Conservation (phyloP, 2,113 vertebrate genomes). For the Tragelaphus imberbis region DNA sequence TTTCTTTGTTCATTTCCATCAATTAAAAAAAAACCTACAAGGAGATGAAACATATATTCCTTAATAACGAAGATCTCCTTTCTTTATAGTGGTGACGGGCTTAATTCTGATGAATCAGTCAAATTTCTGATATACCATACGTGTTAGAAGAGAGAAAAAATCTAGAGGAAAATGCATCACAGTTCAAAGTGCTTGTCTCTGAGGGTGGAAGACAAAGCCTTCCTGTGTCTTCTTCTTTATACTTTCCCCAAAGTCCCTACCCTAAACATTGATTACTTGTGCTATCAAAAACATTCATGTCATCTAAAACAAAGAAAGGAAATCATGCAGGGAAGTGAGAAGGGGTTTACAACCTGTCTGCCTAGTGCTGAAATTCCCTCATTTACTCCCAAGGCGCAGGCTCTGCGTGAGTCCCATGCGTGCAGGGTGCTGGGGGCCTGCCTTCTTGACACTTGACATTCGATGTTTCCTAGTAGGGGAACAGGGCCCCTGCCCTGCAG, state of each 20-base stretch:
- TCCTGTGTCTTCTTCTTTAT: not conserved
- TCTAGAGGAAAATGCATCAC: not conserved
- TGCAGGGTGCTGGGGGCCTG: not conserved
- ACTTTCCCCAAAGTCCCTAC: not conserved
- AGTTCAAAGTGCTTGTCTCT: not conserved
- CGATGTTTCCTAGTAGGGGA: not conserved
- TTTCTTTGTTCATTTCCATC: not conserved
- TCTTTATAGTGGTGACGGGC: not conserved
- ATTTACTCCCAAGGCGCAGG: rapidly evolving
- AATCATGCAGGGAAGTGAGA: not conserved
- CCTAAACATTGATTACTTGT: not conserved
- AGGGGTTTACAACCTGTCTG: not conserved
- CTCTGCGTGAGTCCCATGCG: rapidly evolving
- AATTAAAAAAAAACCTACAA: not conserved
- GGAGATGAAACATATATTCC: not conserved
- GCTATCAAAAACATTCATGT: not conserved
- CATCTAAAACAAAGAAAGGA: not conserved
- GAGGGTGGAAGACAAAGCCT: not conserved
- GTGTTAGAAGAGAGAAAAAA: not conserved
- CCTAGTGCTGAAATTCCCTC: not conserved
- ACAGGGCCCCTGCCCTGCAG: not conserved
- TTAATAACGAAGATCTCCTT: not conserved
- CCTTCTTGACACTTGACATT: not conserved
- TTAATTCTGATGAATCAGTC: not conserved
- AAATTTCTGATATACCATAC: not conserved